Conservation (phyloP, 53 echinoderm and acorn worm genomes). For the Arbacia lixula region DNA sequence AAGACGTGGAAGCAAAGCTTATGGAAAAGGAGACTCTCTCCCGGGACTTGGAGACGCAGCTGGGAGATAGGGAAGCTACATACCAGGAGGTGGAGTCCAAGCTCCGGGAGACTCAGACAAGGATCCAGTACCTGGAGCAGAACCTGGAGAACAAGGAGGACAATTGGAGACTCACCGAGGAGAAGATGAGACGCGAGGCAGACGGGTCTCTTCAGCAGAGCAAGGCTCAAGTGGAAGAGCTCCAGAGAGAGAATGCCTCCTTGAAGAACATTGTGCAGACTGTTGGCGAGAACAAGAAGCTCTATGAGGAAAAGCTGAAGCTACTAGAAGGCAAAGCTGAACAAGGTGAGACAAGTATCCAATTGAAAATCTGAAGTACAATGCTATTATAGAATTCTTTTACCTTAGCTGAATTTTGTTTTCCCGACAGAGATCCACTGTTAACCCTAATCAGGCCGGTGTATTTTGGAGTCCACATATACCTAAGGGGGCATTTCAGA, state of each 20-base stretch:
- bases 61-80: constrained; percentile 7
- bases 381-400: too few relatives aligned
- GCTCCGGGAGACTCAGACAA: constrained; percentile 9
- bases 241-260: constrained; percentile 5
- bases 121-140: constrained; percentile 50
- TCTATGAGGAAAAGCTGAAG: constrained; percentile 24
- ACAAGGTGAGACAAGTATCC: constrained; percentile 40
- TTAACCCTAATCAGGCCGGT: too few relatives aligned
- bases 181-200: constrained; percentile 24
- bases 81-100: constrained; percentile 17
- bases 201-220: background rate
- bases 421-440: too few relatives aligned
- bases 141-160: constrained; percentile 42
- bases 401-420: too few relatives aligned
- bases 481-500: too few relatives aligned
- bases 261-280: constrained; percentile 31
- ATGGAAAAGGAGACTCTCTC: constrained; percentile 10
- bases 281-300: constrained; percentile 21
- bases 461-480: too few relatives aligned
- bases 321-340: constrained; percentile 5
- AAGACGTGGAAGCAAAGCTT: constrained; percentile 47
- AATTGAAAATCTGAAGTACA: too few relatives aligned
- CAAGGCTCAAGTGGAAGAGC: background rate
- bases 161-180: constrained; percentile 1
- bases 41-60: background rate